phyloP scores from a whole-genome alignment of 2,888 invertebrate genomes.

The Palloptera scutellata region DNA sequence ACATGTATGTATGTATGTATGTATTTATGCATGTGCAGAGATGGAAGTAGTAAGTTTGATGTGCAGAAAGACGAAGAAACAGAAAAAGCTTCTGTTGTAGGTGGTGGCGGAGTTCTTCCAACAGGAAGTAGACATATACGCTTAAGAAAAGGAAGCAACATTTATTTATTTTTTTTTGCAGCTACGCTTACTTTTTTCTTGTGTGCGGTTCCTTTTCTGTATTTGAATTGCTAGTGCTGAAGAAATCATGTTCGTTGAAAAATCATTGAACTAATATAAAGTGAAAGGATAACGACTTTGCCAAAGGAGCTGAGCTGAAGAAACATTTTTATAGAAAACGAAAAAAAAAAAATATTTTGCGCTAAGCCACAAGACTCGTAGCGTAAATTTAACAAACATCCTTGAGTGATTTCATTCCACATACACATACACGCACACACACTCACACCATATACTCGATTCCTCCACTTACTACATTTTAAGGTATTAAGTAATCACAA shows the following conservation, averaged over 20 bases:
- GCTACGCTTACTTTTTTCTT: not conserved
- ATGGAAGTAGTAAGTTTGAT: not conserved
- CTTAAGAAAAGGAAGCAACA: not conserved
- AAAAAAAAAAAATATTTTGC: too few species aligned
- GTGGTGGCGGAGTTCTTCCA: not conserved
- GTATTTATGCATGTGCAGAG: constrained; percentile 16
- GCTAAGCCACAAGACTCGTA: too few species aligned
- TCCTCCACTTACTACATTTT: too few species aligned
- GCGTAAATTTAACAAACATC: not conserved
- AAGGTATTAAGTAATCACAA: not conserved
- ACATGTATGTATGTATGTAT: not conserved
- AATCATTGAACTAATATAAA: constrained; percentile 36
- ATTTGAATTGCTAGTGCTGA: constrained; percentile 2
- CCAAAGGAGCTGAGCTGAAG: not conserved
- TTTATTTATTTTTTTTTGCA: not conserved
- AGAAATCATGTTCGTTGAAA: constrained; percentile 12
- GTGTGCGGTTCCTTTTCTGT: not conserved
- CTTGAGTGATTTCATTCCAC: not conserved
- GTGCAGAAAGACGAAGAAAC: not conserved
- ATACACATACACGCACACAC: not conserved
- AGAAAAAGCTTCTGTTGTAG: constrained; percentile 3
- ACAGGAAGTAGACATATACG: not conserved
- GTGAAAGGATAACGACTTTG: constrained; percentile 24
- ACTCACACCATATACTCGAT: not conserved
- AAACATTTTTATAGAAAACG: not conserved